Percentiles rank a stretch among this genome's conserved stretches.
Conservation (phyloP, 2,888 invertebrate genomes). For the Rhagophthalmus giganteus region DNA sequence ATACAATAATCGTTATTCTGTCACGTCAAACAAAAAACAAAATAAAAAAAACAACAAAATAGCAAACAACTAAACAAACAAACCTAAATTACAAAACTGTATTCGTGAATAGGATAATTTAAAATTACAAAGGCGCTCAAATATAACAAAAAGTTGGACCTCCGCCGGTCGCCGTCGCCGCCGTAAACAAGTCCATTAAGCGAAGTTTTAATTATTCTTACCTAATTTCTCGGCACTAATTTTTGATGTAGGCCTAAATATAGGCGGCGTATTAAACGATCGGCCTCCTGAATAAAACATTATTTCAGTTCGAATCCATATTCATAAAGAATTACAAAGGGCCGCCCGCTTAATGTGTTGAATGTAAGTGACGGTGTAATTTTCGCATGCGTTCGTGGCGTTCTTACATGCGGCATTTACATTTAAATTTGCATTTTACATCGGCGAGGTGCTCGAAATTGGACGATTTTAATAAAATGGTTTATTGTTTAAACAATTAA, state of each 20-base stretch:
- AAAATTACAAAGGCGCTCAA: background rate
- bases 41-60: no score
- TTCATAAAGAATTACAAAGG: slow-evolving; percentile 26
- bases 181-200: background rate
- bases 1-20: no score
- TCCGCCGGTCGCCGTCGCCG: no score
- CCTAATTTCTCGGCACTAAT: slow-evolving; percentile 31
- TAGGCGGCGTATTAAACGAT: slow-evolving; percentile 32
- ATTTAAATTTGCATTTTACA: background rate
- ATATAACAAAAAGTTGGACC: background rate
- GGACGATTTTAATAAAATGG: no score
- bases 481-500: no score
- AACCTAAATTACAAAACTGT: background rate
- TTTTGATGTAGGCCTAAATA: slow-evolving; percentile 31
- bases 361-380: background rate
- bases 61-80: background rate
- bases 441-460: no score
- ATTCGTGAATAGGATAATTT: background rate
- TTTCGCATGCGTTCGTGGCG: background rate
- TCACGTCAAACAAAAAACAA: no score
- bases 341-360: background rate
- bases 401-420: background rate
- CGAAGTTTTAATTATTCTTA: slow-evolving; percentile 9
- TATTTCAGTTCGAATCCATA: slow-evolving; percentile 32
- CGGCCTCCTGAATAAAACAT: slow-evolving; percentile 35